Conservation (phyloP, 2,113 vertebrate genomes). For the Charadrius vociferus region DNA sequence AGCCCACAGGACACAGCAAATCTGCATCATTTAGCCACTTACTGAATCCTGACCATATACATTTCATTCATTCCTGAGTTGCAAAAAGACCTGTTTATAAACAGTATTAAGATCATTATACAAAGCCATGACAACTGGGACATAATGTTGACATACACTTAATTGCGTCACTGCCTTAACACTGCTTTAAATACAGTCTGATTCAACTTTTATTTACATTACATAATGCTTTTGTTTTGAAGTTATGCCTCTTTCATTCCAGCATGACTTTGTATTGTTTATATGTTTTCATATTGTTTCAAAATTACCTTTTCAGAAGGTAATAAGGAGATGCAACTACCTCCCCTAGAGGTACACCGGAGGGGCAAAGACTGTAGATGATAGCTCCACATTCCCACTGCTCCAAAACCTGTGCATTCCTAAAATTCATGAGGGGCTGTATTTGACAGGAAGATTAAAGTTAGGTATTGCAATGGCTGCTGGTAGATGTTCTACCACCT, state of each 20-base stretch:
- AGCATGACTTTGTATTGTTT: not conserved
- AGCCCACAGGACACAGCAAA: not conserved
- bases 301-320: not conserved
- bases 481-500: not conserved
- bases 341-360: not conserved
- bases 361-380: not conserved
- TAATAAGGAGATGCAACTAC: not conserved
- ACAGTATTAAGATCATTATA: not conserved
- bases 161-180: not conserved
- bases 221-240: not conserved
- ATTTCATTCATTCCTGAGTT: not conserved
- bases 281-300: not conserved
- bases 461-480: not conserved
- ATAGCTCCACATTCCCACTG: not conserved
- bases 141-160: not conserved
- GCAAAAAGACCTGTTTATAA: not conserved
- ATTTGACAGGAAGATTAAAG: not conserved
- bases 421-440: not conserved
- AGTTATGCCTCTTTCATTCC: not conserved
- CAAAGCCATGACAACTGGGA: not conserved
- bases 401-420: not conserved
- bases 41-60: not conserved
- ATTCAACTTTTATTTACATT: not conserved
- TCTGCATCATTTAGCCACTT: not conserved
- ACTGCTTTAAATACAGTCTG: not conserved